Percentiles rank a stretch among this genome's conserved stretches.
phyloP scores from a whole-genome alignment of 2,113 vertebrate genomes.

The Tetrao urogallus region DNA sequence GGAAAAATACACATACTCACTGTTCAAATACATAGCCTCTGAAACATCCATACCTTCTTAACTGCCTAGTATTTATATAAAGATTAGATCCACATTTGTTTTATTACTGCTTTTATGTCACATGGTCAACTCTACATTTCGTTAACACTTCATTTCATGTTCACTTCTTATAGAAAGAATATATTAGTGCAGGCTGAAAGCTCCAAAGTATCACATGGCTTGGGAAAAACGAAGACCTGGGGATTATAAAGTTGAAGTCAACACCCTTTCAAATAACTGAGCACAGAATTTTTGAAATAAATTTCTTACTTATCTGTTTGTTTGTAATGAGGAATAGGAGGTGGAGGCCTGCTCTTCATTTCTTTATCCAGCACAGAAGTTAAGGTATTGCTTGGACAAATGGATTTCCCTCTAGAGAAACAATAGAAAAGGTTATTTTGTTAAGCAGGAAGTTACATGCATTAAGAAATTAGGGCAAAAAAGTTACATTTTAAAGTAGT shows the following conservation, averaged over 20 bases:
- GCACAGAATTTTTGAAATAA: slow-evolving; percentile 5
- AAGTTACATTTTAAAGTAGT: background rate
- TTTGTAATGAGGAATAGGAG: slow-evolving; percentile 92
- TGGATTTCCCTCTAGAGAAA: slow-evolving; percentile 88
- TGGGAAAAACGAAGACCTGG: background rate
- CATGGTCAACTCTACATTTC: background rate
- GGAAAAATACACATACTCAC: background rate
- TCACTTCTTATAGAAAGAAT: background rate
- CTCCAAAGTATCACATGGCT: background rate
- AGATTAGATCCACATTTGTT: background rate
- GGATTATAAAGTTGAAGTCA: background rate
- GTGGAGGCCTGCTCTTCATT: slow-evolving; percentile 84
- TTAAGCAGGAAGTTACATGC: background rate
- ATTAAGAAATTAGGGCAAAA: background rate
- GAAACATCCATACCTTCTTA: background rate
- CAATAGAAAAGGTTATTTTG: slow-evolving; percentile 33
- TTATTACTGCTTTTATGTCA: background rate
- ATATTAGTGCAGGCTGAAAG: background rate
- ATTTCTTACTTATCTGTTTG: slow-evolving; percentile 89
- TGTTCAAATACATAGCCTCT: background rate
- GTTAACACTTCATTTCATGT: background rate
- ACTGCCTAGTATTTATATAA: background rate
- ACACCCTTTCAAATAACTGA: background rate
- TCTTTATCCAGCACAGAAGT: slow-evolving; percentile 91
- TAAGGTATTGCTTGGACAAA: slow-evolving; percentile 87